A percentile compares a stretch with the other conserved stretches of the same genome.
Conservation (phyloP, 2,113 vertebrate species). For the Larimichthys crocea region DNA sequence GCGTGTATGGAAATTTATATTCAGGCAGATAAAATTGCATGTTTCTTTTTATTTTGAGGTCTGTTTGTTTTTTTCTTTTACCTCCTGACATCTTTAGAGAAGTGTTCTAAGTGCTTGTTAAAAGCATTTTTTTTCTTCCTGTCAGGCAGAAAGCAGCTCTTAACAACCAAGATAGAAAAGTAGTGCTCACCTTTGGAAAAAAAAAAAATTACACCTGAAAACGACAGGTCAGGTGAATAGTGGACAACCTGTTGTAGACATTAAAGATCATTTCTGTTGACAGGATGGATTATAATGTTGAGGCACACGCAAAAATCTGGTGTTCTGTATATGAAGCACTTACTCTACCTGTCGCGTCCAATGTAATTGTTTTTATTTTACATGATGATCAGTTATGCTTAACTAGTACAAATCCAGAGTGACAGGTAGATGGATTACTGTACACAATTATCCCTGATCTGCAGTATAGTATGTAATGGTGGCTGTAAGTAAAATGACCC, state of each 20-base stretch:
- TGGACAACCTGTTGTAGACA: neutral
- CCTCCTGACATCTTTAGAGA: neutral
- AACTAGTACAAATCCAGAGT: slow-evolving; percentile 23
- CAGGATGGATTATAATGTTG: neutral
- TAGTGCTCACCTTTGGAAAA: neutral
- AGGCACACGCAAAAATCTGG: no score
- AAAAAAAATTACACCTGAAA: slow-evolving; percentile 10
- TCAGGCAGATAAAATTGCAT: neutral
- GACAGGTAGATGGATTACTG: slow-evolving; percentile 40
- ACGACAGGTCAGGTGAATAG: neutral
- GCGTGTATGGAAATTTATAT: slow-evolving; percentile 14
- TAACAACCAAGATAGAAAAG: slow-evolving; percentile 12
- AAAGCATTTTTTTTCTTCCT: slow-evolving; percentile 5
- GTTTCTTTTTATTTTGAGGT: neutral
- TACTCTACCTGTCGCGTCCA: neutral
- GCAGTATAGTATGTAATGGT: neutral
- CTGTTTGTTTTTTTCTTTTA: neutral
- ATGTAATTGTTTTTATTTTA: slow-evolving; percentile 39
- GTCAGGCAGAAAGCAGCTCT: slow-evolving; percentile 18
- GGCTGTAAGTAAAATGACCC: slow-evolving; percentile 37
- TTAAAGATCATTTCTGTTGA: slow-evolving; percentile 11
- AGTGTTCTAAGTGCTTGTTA: slow-evolving; percentile 29
- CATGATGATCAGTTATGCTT: slow-evolving; percentile 18
- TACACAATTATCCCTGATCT: slow-evolving; percentile 24
- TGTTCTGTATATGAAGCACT: slow-evolving; percentile 1